Evolutionary conservation across 2,888 invertebrate species (phyloP).

Genomic region (Sarcophaga subvicina): DNA sequence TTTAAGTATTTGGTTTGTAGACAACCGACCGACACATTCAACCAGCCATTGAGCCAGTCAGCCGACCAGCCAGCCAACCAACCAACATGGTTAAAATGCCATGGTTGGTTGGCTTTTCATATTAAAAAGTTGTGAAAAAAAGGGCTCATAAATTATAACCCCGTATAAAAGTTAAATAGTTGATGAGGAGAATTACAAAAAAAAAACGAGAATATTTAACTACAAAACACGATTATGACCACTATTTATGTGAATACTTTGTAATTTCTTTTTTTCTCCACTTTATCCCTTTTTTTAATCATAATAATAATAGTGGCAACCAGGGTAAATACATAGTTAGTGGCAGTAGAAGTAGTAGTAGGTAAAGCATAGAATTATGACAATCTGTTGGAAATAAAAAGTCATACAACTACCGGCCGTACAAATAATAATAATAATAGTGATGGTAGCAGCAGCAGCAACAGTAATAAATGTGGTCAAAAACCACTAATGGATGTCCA

Average conservation of each 20-base stretch:
- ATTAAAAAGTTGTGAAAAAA: constrained; percentile 45
- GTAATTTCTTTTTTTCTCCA: constrained; percentile 13
- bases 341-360: constrained; percentile 8
- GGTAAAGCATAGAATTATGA: constrained; percentile 44
- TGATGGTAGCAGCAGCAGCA: too few relatives aligned
- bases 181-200: constrained; percentile 22
- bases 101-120: constrained; percentile 56
- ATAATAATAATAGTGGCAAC: constrained; percentile 36
- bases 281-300: constrained; percentile 41
- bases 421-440: constrained; percentile 35
- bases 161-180: constrained; percentile 62
- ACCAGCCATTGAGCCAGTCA: constrained; percentile 1
- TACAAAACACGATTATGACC: constrained; percentile 63
- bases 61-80: not conserved
- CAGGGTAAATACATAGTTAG: constrained; percentile 39
- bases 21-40: constrained; percentile 15
- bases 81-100: constrained; percentile 40
- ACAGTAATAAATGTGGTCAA: too few relatives aligned
- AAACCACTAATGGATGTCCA: not conserved
- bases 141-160: constrained; percentile 64
- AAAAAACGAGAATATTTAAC: constrained; percentile 55
- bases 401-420: constrained; percentile 50
- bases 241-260: constrained; percentile 54
- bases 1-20: constrained; percentile 39
- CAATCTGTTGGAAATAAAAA: constrained; percentile 35